Evolutionary conservation across 2,888 invertebrate genomes (phyloP), one percentile per base, ranked within the genome.

Genomic region (Conops quadrifasciatus): DNA sequence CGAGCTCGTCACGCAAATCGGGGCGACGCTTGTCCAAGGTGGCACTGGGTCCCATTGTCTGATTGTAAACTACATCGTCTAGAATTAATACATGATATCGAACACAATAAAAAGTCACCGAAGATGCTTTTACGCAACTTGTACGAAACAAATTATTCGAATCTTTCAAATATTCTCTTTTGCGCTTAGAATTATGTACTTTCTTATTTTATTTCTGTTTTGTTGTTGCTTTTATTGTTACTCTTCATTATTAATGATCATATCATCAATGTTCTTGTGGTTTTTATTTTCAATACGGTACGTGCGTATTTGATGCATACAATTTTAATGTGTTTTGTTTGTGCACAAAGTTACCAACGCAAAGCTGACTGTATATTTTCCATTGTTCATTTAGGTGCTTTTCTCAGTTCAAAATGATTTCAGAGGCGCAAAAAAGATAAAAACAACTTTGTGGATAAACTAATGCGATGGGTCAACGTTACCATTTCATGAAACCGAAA

Each of bases 61-160:
- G 94, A 87, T 94, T 94, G 89, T 95, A 95, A 72, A 95, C 94
- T 71, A 94, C 94, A 86, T 95, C 95, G 87, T 95, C 95, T 95
- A 87, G 75, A 86, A 86, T 86, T 86, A 86, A 86, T 85, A 84
- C 81, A 83, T 83, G 85, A 84, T 83, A 84, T 84, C 83, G 81
- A 66, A 80, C 83, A 83, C 83, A 84, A 82, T 82, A 78, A 80
- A 81, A 80, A 80, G 79, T 36, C 36, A 83, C 82, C 82, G 81
- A 86, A 86, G 86, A 86, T 86, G 86, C 86, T 86, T 86, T 85
- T 85, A 82, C 84, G 80, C 70, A 66, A 72, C 53, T 74, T 60
- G 63, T 58, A 65, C 67, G 45, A 68, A 62, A 58, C 36, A 36
- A 36, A 36, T 36, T 36, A 36, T 36, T 36, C 36, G 9, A 36